Evolutionary conservation across 2,888 invertebrate genomes (phyloP), one percentile per base, ranked within the genome.

Genomic region (Meliscaeva auricollis): DNA sequence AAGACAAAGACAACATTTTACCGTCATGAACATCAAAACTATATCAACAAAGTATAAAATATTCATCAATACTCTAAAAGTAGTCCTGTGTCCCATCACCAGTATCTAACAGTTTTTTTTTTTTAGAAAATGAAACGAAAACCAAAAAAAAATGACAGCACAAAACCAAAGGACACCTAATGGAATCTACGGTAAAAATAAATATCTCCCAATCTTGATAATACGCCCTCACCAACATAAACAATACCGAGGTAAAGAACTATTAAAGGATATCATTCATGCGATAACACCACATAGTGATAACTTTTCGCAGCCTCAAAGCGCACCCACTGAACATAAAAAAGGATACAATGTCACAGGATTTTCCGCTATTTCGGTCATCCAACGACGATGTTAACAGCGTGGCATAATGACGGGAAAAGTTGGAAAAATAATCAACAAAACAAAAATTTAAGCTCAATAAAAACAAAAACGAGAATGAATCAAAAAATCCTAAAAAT

Each of bases 251-350:
- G 82, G 78, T 62, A 74, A 74, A 56, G 69, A 74, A 74, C 69
- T 69, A 83, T 83, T 83, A 83, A 50, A 44, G 83, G 83, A 83
- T 74, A 74, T 62, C 74, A 56, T 50, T 83, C 74, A 74, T 69
- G 79, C 73, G 79, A 74, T 79, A 83, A 69, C 73, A 79, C 74
- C 48, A 64, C 66, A 46, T 35, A 50, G 68, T 69, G 79, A 83
- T 79, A 79, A 69, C 79, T 83, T 74, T 83, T 32, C 32, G 50
- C 56, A 69, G 74, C 79, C 79, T 56, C 26, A 64, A 56, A 82
- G 46, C 46, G 62, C 60, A 50, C 20, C 46, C 38, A 44, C 22
- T 35, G 52, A 50, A 48, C 54, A 46, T 9, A 50, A 48, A 41
- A 50, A 72, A 54, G n/a, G n/a, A 64, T 64, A 76, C 76, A 62